phyloP scores from a whole-genome alignment of 1,140 invertebrate genomes.

The Apis dorsata region DNA sequence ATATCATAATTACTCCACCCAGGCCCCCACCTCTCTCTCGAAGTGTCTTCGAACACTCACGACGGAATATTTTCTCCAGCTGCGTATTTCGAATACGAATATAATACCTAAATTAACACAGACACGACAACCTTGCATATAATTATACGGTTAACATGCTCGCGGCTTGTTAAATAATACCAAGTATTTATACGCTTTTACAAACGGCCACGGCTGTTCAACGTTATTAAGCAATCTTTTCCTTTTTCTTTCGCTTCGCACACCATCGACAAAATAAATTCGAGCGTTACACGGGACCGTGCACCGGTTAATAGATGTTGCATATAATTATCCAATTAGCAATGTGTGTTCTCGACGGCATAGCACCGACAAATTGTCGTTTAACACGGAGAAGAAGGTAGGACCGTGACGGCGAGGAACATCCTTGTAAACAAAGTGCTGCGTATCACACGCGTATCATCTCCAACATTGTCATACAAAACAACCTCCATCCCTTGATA shows the following conservation, averaged over 20 bases:
- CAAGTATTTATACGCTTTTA: background rate
- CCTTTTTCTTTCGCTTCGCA: background rate
- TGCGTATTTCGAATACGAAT: no score
- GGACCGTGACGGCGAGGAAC: constrained; percentile 14
- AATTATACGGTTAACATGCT: constrained; percentile 14
- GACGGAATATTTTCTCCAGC: background rate
- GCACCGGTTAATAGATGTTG: constrained; percentile 35
- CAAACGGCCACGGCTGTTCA: background rate
- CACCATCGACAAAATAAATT: background rate
- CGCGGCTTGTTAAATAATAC: background rate
- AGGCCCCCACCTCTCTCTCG: background rate
- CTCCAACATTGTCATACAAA: background rate
- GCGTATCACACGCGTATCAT: background rate
- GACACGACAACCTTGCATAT: no score
- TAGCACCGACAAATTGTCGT: constrained; percentile 42
- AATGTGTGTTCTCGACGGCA: constrained; percentile 14
- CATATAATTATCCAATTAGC: constrained; percentile 49
- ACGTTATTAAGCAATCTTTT: constrained; percentile 30
- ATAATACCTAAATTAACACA: constrained; percentile 10
- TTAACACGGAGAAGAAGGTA: constrained; percentile 22
- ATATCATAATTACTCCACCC: background rate
- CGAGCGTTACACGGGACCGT: constrained; percentile 8
- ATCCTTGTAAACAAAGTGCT: background rate
- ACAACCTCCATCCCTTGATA: background rate
- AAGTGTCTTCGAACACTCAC: background rate